phyloP scores from a whole-genome alignment of 2,113 vertebrate species.

The Sakesphorus luctuosus region DNA sequence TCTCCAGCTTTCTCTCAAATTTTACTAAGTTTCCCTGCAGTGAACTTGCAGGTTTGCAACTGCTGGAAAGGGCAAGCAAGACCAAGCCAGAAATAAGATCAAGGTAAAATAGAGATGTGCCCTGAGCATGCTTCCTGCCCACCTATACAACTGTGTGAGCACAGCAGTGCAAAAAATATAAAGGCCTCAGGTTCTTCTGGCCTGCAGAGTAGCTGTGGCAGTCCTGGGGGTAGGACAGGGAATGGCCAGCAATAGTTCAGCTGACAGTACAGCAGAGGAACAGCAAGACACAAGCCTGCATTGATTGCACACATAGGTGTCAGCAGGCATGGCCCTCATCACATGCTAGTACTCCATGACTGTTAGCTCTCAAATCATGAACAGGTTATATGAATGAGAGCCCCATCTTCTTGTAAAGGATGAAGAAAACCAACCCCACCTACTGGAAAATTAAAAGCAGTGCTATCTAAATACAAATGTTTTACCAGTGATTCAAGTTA shows the following conservation, averaged over 20 bases:
- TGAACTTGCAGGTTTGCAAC: not conserved
- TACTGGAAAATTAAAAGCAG: not conserved
- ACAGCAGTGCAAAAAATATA: not conserved
- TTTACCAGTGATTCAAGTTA: not conserved
- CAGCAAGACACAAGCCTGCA: not conserved
- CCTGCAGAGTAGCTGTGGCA: not conserved
- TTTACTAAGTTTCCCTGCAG: not conserved
- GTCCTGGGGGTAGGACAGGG: not conserved
- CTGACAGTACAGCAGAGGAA: not conserved
- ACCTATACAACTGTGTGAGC: not conserved
- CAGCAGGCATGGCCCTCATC: not conserved
- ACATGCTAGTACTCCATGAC: not conserved
- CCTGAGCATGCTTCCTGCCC: not conserved
- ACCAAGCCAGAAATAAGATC: not conserved
- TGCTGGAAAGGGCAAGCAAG: not conserved
- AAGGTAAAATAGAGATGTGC: not conserved
- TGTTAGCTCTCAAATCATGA: not conserved
- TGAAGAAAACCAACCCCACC: not conserved
- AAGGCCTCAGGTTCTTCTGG: not conserved
- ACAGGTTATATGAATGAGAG: not conserved
- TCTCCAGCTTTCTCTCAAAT: not conserved
- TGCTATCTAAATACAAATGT: not conserved
- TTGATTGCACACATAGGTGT: fast-evolving
- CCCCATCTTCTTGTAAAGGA: not conserved
- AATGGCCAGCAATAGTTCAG: not conserved